A percentile compares a stretch with the other conserved stretches of the same genome.
These are phyloP conservation scores for Deroptyus accipitrinus DNA, from an alignment of 2,113 vertebrate species.

Conservation along the genomic window DNA sequence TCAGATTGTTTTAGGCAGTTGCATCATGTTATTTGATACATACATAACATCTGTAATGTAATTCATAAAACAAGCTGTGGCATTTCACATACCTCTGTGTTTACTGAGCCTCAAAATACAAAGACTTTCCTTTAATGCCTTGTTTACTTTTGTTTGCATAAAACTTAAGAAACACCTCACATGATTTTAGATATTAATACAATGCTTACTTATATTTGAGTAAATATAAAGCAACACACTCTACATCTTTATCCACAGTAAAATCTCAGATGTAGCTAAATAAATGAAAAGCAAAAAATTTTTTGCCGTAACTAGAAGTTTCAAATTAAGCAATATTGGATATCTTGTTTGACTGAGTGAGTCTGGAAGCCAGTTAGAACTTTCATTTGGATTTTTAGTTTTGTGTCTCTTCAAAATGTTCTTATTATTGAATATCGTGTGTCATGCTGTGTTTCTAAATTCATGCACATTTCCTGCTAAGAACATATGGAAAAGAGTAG, in stretches of 20 bases:
- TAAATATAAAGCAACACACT: neutral
- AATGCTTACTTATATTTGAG: neutral
- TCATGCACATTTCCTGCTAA: conserved; percentile 65
- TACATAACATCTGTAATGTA: neutral
- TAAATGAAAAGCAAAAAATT: neutral
- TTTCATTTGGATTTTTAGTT: conserved; percentile 55
- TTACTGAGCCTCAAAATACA: neutral
- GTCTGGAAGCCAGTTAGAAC: conserved; percentile 34
- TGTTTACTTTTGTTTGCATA: neutral
- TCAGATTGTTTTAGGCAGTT: neutral
- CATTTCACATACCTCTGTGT: neutral
- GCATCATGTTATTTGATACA: neutral
- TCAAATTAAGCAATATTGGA: conserved; percentile 1
- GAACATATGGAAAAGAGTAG: conserved; percentile 74
- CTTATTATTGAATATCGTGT: conserved; percentile 65
- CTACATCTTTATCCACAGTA: neutral
- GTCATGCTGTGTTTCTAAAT: conserved; percentile 70
- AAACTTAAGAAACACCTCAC: neutral
- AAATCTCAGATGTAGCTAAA: neutral
- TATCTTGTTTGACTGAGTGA: conserved; percentile 30
- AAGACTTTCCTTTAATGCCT: neutral
- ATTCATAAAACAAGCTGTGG: neutral
- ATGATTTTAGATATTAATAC: neutral
- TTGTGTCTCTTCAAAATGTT: conserved; percentile 59
- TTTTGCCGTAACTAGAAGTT: neutral